Conservation (phyloP, 2,113 vertebrate species). For the Natator depressus region DNA sequence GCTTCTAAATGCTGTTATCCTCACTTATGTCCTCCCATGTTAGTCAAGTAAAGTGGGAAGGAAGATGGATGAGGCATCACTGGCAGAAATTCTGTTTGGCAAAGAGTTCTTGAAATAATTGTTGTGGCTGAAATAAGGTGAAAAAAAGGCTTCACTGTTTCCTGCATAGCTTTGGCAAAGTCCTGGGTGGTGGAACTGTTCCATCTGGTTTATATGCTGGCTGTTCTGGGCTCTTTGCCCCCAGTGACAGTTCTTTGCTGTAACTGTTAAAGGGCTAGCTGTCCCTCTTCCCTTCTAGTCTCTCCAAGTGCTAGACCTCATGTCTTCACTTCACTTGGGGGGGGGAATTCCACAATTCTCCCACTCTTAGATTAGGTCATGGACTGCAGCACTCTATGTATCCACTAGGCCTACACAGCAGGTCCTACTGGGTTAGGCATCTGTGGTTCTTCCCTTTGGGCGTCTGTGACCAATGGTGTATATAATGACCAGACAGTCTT, state of each 20-base stretch:
- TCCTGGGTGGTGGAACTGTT: neutral
- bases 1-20: neutral
- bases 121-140: neutral
- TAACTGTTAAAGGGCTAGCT: neutral
- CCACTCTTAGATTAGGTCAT: neutral
- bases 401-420: neutral
- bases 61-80: neutral
- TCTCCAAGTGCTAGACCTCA: fast-evolving
- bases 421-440: neutral
- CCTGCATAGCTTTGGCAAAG: neutral
- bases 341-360: neutral
- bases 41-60: neutral
- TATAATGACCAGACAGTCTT: neutral
- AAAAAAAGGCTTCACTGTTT: neutral
- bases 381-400: neutral
- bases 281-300: neutral
- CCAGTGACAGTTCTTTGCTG: neutral
- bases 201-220: neutral
- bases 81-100: neutral
- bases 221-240: neutral
- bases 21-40: neutral
- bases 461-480: neutral
- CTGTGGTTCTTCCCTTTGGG: neutral
- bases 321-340: neutral
- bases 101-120: neutral